Base-by-base conservation (phyloP, 2,888 invertebrate genomes). In the Himalopsyche kuldschensis region DNA sequence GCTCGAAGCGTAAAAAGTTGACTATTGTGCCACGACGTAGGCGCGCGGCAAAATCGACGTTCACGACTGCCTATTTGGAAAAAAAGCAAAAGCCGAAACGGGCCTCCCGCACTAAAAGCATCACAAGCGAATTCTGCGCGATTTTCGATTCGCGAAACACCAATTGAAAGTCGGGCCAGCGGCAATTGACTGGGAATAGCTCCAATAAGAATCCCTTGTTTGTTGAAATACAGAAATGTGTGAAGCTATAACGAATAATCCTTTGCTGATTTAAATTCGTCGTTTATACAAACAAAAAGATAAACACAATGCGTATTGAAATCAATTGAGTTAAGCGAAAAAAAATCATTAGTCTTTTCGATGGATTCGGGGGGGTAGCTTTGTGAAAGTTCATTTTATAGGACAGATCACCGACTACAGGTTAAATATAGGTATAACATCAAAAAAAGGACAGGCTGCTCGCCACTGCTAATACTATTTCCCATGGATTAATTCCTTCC, bases 111-210 rank as follows among this genome's bases (percentile, higher is more conserved):
- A 55, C 20, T 31, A 75, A 55, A 80, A 55, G 76, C 83, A 46
- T 78, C 83, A 77, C 46, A 80, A 27, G 32, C 63, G 31, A 83
- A 83, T 80, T 84, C 84, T 75, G 78, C 69, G 81, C 55, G 35
- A 79, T 81, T 84, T 84, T 84, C 84, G 81, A 84, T 81, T 84
- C 80, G n/a, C 80, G 76, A 80, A 75, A 79, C 32, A 63, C 30
- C 41, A 80, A 41, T 24, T 24, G 79, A 80, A 24, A 15, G 17
- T 46, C 76, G 75, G 79, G 32, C 77, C 75, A 82, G 11, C 75
- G 46, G 47, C 55, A 55, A 55, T 55, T 24, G 24, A 8, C n/a
- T 55, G 55, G 31, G 35, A 82, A 86, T 48, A 85, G 81, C 80
- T 75, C 85, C 24, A 47, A 47, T 24, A 31, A 24, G 55, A 55